Evolutionary conservation across 2,113 vertebrate species (phyloP).

Genomic region (Xiphophorus couchianus): DNA sequence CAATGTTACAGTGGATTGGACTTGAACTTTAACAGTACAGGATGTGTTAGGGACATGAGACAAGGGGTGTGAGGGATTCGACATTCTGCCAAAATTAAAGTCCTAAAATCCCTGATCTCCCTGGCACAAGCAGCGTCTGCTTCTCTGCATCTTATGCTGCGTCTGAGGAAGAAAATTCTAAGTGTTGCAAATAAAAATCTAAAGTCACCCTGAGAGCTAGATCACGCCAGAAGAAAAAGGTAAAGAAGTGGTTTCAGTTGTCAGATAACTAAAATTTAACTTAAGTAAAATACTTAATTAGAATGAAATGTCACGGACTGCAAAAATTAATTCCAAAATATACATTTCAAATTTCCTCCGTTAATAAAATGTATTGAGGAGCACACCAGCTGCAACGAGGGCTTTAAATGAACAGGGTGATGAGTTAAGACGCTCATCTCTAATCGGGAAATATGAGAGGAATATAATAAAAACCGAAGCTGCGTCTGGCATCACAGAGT

Average conservation of each 20-base stretch:
- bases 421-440: slow-evolving; percentile 25
- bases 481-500: slow-evolving; percentile 47
- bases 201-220: slow-evolving; percentile 56
- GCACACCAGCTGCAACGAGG: not conserved
- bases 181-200: slow-evolving; percentile 48
- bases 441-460: slow-evolving; percentile 16
- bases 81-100: slow-evolving; percentile 57
- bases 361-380: not conserved
- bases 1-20: slow-evolving; percentile 56
- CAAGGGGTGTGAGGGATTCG: slow-evolving; percentile 30
- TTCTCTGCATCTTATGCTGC: slow-evolving; percentile 52
- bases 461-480: slow-evolving; percentile 42
- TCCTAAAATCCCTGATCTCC: slow-evolving; percentile 68
- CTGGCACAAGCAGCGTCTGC: slow-evolving; percentile 65
- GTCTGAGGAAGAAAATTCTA: slow-evolving; percentile 56
- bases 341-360: not conserved
- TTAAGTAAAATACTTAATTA: not conserved
- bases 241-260: slow-evolving; percentile 15
- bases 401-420: slow-evolving; percentile 12
- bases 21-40: slow-evolving; percentile 48
- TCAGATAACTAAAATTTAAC: slow-evolving; percentile 4
- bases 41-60: slow-evolving; percentile 65
- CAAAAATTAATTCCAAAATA: not conserved
- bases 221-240: slow-evolving; percentile 50
- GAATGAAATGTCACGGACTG: not conserved